phyloP scores from a whole-genome alignment of 2,113 vertebrate genomes.

The Budorcas taxicolor region DNA sequence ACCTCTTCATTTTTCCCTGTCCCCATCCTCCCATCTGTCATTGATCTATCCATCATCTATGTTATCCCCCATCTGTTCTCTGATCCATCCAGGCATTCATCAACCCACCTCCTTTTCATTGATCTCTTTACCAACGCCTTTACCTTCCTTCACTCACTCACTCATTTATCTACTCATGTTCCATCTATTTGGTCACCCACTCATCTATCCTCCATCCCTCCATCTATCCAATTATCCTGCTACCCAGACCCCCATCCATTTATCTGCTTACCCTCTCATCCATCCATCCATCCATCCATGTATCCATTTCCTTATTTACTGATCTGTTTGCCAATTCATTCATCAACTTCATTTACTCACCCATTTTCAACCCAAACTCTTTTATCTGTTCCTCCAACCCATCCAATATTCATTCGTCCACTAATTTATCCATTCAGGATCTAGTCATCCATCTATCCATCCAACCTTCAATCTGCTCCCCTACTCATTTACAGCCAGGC shows the following conservation, averaged over 20 bases:
- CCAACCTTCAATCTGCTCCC: not conserved
- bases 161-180: not conserved
- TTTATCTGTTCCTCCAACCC: not conserved
- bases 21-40: not conserved
- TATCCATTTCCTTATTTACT: not conserved
- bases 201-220: not conserved
- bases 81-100: not conserved
- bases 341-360: not conserved
- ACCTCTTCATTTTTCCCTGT: not conserved
- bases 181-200: not conserved
- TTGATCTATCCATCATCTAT: not conserved
- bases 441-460: not conserved
- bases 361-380: not conserved
- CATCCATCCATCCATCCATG: not conserved
- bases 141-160: not conserved
- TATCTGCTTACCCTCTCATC: not conserved
- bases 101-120: not conserved
- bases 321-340: not conserved
- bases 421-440: not conserved
- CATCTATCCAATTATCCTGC: fast-evolving
- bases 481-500: not conserved
- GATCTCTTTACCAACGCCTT: not conserved
- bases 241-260: not conserved
- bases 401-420: not conserved
- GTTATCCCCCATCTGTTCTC: not conserved